Evolutionary conservation across 2,113 vertebrate genomes (phyloP).

Genomic region (Bambusicola thoracicus): DNA sequence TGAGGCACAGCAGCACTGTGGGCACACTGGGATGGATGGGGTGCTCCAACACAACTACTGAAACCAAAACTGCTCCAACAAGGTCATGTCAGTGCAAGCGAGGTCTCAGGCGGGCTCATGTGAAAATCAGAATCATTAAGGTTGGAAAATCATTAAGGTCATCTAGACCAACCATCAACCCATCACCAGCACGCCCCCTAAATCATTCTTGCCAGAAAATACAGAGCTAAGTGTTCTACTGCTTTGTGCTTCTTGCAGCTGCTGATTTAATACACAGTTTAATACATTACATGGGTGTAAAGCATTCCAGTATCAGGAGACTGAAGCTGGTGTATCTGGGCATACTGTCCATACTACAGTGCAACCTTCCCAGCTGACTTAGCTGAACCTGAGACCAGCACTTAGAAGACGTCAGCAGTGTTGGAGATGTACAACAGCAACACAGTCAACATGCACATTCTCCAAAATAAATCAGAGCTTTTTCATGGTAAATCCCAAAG

Average conservation of each 20-base stretch:
- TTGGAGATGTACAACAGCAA: background rate
- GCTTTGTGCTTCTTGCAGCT: background rate
- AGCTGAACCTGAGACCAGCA: background rate
- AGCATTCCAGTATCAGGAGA: background rate
- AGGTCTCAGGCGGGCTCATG: background rate
- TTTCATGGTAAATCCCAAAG: background rate
- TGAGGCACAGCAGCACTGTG: background rate
- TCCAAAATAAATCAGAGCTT: background rate
- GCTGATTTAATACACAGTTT: background rate
- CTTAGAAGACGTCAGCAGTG: background rate
- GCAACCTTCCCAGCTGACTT: background rate
- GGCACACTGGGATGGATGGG: background rate
- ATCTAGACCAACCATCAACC: too few species aligned
- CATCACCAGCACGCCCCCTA: too few species aligned
- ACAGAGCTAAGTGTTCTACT: background rate
- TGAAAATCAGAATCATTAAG: background rate
- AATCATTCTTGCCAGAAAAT: background rate
- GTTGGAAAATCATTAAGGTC: too few species aligned
- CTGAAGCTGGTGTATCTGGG: background rate
- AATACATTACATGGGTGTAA: background rate
- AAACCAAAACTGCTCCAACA: background rate
- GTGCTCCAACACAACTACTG: background rate
- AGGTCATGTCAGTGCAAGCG: background rate
- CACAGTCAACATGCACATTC: accelerated
- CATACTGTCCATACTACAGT: background rate